Conservation (phyloP, 2,888 invertebrate genomes). For the Troglohyphantes excavatus region DNA sequence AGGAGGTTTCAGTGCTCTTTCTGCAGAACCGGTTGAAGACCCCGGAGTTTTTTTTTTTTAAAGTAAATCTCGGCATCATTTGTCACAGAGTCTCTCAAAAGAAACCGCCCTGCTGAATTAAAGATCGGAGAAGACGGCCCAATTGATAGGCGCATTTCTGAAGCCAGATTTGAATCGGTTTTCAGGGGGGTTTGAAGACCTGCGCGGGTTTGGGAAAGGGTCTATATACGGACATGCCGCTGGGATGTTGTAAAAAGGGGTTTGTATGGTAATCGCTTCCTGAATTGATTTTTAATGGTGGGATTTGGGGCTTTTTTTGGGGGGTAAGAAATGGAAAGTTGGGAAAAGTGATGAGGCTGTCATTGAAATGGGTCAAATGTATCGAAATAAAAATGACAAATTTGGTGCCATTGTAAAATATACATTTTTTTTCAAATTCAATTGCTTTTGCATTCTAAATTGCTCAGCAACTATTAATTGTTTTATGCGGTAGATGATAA, state of each 20-base stretch:
- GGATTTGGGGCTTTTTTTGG: not conserved
- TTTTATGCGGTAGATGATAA: no score
- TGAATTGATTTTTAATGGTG: slow-evolving; percentile 16
- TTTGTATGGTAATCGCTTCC: not conserved
- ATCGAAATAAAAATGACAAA: no score
- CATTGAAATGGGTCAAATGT: no score
- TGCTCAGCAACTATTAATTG: no score
- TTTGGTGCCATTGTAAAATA: no score
- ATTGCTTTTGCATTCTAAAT: no score
- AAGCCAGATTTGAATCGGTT: slow-evolving; percentile 36
- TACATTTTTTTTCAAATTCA: no score
- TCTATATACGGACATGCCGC: not conserved
- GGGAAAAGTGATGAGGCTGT: no score
- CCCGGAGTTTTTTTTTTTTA: not conserved
- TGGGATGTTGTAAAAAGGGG: not conserved
- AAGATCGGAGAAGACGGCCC: slow-evolving; percentile 48
- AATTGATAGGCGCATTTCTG: slow-evolving; percentile 66
- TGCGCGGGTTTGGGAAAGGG: not conserved
- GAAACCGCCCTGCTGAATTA: slow-evolving; percentile 74
- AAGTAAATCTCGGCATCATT: slow-evolving; percentile 53
- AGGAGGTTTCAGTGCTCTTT: not conserved
- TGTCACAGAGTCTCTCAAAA: slow-evolving; percentile 60
- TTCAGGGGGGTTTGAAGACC: not conserved
- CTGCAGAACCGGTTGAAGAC: slow-evolving; percentile 35
- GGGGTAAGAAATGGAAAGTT: not conserved